Percentiles rank a stretch among this genome's conserved stretches.
These are phyloP conservation scores for Chaenogobius annularis DNA, from an alignment of 2,113 vertebrate species.

Conservation along the genomic window DNA sequence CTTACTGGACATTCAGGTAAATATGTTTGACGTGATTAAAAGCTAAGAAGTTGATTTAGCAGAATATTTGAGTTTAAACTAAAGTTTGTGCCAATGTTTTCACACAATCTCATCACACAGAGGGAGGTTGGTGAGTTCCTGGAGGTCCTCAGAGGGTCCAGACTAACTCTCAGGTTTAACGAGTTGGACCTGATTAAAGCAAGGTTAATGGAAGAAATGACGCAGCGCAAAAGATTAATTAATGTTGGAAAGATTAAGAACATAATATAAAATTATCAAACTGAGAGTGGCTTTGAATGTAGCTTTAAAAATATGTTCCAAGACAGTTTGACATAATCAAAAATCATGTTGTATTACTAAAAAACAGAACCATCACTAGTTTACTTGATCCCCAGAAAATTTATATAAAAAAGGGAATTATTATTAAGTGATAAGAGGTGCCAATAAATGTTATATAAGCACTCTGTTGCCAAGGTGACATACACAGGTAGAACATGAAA, in stretches of 20 bases:
- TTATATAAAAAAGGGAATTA: no score
- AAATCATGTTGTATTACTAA: background rate
- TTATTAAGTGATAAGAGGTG: no score
- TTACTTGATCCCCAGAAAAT: no score
- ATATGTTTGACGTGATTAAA: background rate
- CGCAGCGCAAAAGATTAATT: conserved; percentile 3
- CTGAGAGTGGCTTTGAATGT: background rate
- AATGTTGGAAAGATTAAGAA: conserved; percentile 1
- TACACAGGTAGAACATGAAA: no score
- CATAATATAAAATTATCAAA: background rate
- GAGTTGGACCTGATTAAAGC: conserved; percentile 3
- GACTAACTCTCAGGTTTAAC: conserved; percentile 1
- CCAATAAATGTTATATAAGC: no score
- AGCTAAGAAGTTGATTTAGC: background rate
- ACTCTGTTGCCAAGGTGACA: no score
- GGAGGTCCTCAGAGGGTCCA: background rate
- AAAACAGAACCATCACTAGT: no score
- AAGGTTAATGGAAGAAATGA: background rate
- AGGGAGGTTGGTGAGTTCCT: background rate
- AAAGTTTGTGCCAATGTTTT: background rate
- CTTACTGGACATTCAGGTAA: no score
- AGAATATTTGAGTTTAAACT: background rate
- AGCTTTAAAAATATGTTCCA: background rate
- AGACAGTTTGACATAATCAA: background rate
- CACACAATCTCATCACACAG: background rate